Base-by-base conservation (phyloP, 2,797 vertebrate genomes). In the Miichthys miiuy region DNA sequence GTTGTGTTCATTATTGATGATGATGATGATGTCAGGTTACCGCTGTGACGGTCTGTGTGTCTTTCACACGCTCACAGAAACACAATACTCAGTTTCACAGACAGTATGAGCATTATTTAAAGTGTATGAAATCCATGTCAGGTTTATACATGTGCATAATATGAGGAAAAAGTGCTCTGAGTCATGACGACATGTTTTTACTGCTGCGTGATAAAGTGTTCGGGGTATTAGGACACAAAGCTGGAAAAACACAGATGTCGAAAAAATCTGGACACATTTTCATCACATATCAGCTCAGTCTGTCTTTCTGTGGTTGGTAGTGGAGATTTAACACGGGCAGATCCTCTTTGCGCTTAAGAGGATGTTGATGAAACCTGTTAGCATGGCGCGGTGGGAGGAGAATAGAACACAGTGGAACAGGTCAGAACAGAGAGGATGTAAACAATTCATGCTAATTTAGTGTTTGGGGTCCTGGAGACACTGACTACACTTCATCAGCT, bases 221-320 rank as follows among this genome's bases (percentile, higher is more conserved):
- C 12, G 20, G 11, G 38, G 55, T 68, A 66, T 72, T 79, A 61
- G 42, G 25, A 62, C 38, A 60, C 38, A 48, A 62, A 73, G 69
- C 75, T 46, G 30, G 41, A 41, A 46, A 51, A 55, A 66, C 54
- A 63, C 64, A 63, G 62, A 71, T 71, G 68, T 76, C 72, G n/a
- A 38, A 34, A 38, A 77, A 68, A 70, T 71, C 61, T 75, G 71
- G 50, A 57, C 46, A 52, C 58, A 68, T 75, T 80, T 80, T 63
- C 54, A 64, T 63, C 72, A 68, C 55, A 20, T 60, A 62, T 55
- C 56, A 50, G 65, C 52, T 71, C 68, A 65, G 18, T 64, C 30
- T 55, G 51, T 44, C 72, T 25, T 20, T 30, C 50, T 55, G 48
- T 51, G 61, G 65, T 48, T 42, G 51, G 27, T 52, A 4, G 21